These are phyloP conservation scores for Mobula hypostoma DNA, from an alignment of 2,113 vertebrate species.

Conservation along the genomic window DNA sequence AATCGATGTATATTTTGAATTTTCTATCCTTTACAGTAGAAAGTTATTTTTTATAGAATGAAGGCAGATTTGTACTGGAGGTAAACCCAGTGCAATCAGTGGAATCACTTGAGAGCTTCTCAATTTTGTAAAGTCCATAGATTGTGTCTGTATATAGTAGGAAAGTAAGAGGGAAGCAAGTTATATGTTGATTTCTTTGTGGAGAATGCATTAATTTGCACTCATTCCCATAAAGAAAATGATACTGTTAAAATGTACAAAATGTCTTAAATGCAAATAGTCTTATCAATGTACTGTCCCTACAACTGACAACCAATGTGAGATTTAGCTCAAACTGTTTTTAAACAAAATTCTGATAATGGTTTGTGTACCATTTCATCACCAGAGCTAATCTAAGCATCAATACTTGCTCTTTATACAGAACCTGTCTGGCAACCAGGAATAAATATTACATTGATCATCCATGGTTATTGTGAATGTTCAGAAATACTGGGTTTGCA, in stretches of 20 bases:
- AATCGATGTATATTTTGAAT: slow-evolving; percentile 67
- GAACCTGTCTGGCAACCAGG: background rate
- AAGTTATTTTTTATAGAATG: slow-evolving; percentile 75
- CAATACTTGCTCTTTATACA: slow-evolving; percentile 31
- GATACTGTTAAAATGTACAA: slow-evolving; percentile 30
- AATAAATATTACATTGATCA: slow-evolving; percentile 4
- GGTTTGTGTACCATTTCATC: slow-evolving; percentile 15
- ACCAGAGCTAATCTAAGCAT: slow-evolving; percentile 32
- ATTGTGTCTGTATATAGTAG: slow-evolving; percentile 23
- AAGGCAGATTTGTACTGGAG: slow-evolving; percentile 45
- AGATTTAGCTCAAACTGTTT: slow-evolving; percentile 23
- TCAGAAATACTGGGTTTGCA: slow-evolving; percentile 2
- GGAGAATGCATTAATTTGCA: slow-evolving; percentile 21
- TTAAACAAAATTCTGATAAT: slow-evolving; percentile 28
- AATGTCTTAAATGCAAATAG: slow-evolving; percentile 36
- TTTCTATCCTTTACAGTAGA: slow-evolving; percentile 68
- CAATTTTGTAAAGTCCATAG: slow-evolving; percentile 31
- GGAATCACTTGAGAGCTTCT: slow-evolving; percentile 24
- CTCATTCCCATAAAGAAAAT: slow-evolving; percentile 10
- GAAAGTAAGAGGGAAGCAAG: slow-evolving; percentile 2
- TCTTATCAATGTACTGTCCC: slow-evolving; percentile 32
- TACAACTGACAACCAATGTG: slow-evolving; percentile 12
- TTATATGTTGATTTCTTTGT: slow-evolving; percentile 35
- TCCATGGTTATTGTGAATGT: background rate
- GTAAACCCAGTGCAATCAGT: background rate